A percentile compares a stretch with the other conserved stretches of the same genome.
Evolutionary conservation across 2,888 invertebrate species (phyloP).

Genomic region (Halictus quadricinctus): DNA sequence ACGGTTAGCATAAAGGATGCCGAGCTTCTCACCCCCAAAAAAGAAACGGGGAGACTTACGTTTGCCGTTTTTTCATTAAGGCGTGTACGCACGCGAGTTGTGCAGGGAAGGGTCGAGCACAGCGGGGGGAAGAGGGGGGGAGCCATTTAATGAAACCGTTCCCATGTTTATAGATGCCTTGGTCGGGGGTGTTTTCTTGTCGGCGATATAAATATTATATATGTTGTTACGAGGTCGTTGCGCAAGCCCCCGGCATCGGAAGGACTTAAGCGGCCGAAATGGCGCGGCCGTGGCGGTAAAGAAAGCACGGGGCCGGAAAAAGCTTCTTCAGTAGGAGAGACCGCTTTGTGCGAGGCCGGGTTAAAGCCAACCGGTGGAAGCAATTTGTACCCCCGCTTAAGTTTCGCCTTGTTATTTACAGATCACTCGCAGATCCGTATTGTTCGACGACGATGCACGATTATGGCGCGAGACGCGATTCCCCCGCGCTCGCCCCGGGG

Average conservation of each 20-base stretch:
- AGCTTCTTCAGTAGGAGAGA: constrained; percentile 43
- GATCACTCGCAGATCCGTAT: constrained; percentile 30
- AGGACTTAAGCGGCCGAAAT: constrained; percentile 59
- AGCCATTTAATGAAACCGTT: constrained; percentile 16
- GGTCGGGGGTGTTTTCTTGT: constrained; percentile 24
- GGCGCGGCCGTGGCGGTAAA: constrained; percentile 43
- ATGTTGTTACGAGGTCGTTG: constrained; percentile 50
- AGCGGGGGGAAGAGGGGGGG: background rate
- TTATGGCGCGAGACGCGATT: constrained; percentile 8
- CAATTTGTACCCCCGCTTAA: constrained; percentile 49
- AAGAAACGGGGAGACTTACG: background rate
- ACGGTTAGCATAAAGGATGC: background rate
- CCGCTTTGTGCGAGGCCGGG: constrained; percentile 34
- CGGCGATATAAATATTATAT: constrained; percentile 58
- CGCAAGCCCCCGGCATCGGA: constrained; percentile 29
- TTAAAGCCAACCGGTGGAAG: background rate
- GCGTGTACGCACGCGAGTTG: background rate
- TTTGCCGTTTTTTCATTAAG: constrained; percentile 11
- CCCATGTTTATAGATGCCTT: constrained; percentile 15
- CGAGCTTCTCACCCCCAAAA: background rate
- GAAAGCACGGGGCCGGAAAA: constrained; percentile 48
- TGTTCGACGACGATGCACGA: constrained; percentile 7
- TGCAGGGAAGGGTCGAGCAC: background rate
- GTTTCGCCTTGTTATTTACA: constrained; percentile 42
- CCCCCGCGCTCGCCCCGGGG: background rate